These are phyloP conservation scores for Eupleurogrammus muticus DNA, from an alignment of 2,797 vertebrate genomes.

Conservation along the genomic window DNA sequence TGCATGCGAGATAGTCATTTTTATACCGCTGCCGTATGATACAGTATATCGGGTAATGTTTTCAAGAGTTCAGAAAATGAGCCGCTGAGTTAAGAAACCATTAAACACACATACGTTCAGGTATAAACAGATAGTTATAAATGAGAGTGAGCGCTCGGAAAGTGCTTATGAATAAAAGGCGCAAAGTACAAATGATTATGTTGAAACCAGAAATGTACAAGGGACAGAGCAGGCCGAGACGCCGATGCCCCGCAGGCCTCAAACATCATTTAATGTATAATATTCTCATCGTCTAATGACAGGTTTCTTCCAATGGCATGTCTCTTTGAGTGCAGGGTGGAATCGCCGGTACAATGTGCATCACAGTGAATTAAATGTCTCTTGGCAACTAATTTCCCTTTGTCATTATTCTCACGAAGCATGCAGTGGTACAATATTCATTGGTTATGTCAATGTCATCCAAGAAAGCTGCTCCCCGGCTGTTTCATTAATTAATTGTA, in stretches of 20 bases:
- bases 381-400: slow-evolving; percentile 37
- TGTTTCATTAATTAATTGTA: slow-evolving; percentile 15
- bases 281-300: slow-evolving; percentile 20
- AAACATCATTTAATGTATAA: slow-evolving; percentile 21
- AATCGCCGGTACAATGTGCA: slow-evolving; percentile 6
- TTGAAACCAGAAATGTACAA: slow-evolving; percentile 6
- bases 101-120: slow-evolving; percentile 44
- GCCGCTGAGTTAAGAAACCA: slow-evolving; percentile 39
- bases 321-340: slow-evolving; percentile 24
- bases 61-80: slow-evolving; percentile 37
- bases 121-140: slow-evolving; percentile 26
- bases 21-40: slow-evolving; percentile 18
- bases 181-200: slow-evolving; percentile 15
- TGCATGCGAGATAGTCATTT: slow-evolving; percentile 26
- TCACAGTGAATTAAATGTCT: slow-evolving; percentile 2
- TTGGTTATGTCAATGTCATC: slow-evolving; percentile 8
- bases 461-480: slow-evolving; percentile 13
- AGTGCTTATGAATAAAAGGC: slow-evolving; percentile 19
- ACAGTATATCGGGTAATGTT: slow-evolving; percentile 37
- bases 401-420: slow-evolving; percentile 22
- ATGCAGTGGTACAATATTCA: slow-evolving; percentile 17
- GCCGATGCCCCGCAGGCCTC: slow-evolving; percentile 9
- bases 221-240: slow-evolving; percentile 21
- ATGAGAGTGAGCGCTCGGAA: slow-evolving; percentile 47
- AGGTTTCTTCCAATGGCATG: slow-evolving; percentile 20